phyloP scores from a whole-genome alignment of 1,140 invertebrate genomes.

The Hesperophylax magnus region DNA sequence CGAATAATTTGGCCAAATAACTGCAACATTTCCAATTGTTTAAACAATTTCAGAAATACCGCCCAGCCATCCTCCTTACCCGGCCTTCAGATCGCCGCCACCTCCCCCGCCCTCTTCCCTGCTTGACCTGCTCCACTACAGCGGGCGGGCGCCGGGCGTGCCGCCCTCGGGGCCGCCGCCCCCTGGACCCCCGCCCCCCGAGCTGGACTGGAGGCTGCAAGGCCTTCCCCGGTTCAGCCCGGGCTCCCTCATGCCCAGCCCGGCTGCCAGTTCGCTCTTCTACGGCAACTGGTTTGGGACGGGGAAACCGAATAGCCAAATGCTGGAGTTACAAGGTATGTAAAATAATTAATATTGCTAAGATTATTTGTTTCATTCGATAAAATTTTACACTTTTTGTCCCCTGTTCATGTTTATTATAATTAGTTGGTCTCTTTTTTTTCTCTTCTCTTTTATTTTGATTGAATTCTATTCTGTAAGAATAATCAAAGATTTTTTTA shows the following conservation, averaged over 20 bases:
- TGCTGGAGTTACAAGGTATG: slow-evolving; percentile 53
- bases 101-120: slow-evolving; percentile 38
- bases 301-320: slow-evolving; percentile 46
- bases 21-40: too few species aligned
- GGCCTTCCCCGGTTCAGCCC: slow-evolving; percentile 31
- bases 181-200: slow-evolving; percentile 6
- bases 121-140: slow-evolving; percentile 51
- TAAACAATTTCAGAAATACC: too few species aligned
- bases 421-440: too few species aligned
- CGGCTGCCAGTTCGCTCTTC: slow-evolving; percentile 43
- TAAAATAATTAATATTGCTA: not conserved
- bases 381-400: too few species aligned
- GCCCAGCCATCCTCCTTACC: not conserved
- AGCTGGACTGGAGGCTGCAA: slow-evolving; percentile 48
- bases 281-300: slow-evolving; percentile 55
- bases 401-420: too few species aligned
- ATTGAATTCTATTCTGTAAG: too few species aligned
- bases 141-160: slow-evolving; percentile 8
- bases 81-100: slow-evolving; percentile 35
- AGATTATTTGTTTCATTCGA: too few species aligned
- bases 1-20: too few species aligned
- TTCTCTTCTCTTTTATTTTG: too few species aligned
- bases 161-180: not conserved
- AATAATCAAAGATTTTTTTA: too few species aligned
- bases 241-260: slow-evolving; percentile 32